These are phyloP conservation scores for Conger conger DNA, from an alignment of 2,113 vertebrate genomes.

Conservation along the genomic window DNA sequence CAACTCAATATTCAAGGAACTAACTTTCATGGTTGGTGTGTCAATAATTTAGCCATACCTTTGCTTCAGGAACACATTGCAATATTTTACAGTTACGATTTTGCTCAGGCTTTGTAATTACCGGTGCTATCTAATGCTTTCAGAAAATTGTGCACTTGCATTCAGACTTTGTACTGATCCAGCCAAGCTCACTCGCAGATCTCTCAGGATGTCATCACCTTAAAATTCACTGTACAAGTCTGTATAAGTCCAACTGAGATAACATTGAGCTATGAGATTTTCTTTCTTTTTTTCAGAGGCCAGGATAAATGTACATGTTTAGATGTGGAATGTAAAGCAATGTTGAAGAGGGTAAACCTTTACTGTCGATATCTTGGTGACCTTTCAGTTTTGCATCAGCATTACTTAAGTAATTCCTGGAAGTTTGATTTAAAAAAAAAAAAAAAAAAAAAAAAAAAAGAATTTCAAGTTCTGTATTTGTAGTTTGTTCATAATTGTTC, in stretches of 20 bases:
- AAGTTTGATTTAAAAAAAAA: constrained; percentile 10
- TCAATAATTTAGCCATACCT: constrained; percentile 73
- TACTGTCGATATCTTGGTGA: constrained; percentile 48
- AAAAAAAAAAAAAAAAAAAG: too few relatives aligned
- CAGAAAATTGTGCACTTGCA: constrained; percentile 59
- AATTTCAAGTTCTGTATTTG: constrained; percentile 34
- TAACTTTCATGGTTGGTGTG: constrained; percentile 62
- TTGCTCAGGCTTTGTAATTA: constrained; percentile 75
- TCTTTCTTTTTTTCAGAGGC: background rate
- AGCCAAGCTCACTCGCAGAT: constrained; percentile 37
- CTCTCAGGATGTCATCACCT: constrained; percentile 59
- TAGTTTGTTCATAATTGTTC: constrained; percentile 26
- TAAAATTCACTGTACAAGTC: constrained; percentile 37
- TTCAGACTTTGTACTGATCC: constrained; percentile 36
- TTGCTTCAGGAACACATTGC: constrained; percentile 78
- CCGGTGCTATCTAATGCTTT: constrained; percentile 81
- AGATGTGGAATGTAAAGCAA: constrained; percentile 39
- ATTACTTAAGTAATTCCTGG: constrained; percentile 42
- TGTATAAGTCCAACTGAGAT: constrained; percentile 20
- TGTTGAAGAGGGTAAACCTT: constrained; percentile 32
- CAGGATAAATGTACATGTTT: constrained; percentile 5
- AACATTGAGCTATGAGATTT: constrained; percentile 13
- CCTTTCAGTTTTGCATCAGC: constrained; percentile 24
- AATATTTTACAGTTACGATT: constrained; percentile 82
- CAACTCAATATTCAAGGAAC: constrained; percentile 68